Evolutionary conservation across 2,797 vertebrate genomes (phyloP).

Genomic region (Cyclura pinguis): DNA sequence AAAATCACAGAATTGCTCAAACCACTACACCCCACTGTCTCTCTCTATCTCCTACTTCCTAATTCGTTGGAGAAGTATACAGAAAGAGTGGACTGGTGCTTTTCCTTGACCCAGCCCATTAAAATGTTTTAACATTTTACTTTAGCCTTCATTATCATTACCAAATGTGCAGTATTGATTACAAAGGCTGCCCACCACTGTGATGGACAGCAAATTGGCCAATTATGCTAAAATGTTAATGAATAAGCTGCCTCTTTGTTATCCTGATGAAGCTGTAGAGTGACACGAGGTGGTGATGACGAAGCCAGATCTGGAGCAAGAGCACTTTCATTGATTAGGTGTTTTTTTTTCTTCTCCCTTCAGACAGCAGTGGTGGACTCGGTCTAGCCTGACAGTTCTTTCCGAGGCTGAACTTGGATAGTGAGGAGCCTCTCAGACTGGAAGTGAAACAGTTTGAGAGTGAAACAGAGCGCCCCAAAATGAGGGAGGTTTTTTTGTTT

Average conservation of each 20-base stretch:
- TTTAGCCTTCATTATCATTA: slow-evolving; percentile 74
- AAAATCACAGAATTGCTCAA: too few species aligned
- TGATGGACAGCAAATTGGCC: slow-evolving; percentile 70
- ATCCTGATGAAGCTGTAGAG: slow-evolving; percentile 15
- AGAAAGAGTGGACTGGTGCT: slow-evolving; percentile 66
- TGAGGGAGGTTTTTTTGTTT: neutral
- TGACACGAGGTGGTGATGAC: slow-evolving; percentile 2
- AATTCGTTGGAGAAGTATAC: slow-evolving; percentile 62
- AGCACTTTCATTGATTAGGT: slow-evolving; percentile 23
- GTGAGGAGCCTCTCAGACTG: too few species aligned
- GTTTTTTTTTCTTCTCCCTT: neutral
- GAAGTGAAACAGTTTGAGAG: too few species aligned
- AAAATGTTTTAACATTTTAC: slow-evolving; percentile 75
- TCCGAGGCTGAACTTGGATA: neutral
- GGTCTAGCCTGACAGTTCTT: neutral
- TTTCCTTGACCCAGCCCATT: slow-evolving; percentile 70
- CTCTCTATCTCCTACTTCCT: neutral
- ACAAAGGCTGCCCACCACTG: slow-evolving; percentile 65
- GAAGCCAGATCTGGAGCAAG: slow-evolving; percentile 17
- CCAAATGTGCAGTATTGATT: slow-evolving; percentile 76
- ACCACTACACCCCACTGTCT: too few species aligned
- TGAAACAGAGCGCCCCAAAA: neutral
- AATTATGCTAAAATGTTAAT: slow-evolving; percentile 73
- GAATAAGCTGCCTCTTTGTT: slow-evolving; percentile 41
- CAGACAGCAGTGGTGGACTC: neutral